phyloP scores from a whole-genome alignment of 2,888 invertebrate species.

The Meganola albula region DNA sequence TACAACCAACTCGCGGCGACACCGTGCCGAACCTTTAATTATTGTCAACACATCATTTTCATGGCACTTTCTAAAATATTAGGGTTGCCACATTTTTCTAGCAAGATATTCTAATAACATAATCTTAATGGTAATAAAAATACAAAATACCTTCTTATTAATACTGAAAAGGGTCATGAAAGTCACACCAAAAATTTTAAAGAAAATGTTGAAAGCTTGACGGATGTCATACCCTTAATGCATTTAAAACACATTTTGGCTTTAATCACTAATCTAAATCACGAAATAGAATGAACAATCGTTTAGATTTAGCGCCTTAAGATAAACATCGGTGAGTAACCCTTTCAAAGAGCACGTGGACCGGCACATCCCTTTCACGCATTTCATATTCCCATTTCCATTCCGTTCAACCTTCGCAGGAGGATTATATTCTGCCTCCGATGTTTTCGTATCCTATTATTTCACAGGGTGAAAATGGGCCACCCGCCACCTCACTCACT shows the following conservation, averaged over 20 bases:
- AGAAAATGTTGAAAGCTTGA: too few relatives aligned
- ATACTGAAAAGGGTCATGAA: too few relatives aligned
- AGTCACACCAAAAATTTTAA: too few relatives aligned
- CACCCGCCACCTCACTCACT: constrained; percentile 65
- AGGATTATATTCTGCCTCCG: constrained; percentile 76
- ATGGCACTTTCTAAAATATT: constrained; percentile 55
- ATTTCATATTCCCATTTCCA: constrained; percentile 75
- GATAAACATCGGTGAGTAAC: constrained; percentile 64
- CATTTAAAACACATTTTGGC: constrained; percentile 26
- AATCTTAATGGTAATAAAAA: too few relatives aligned
- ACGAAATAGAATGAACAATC: constrained; percentile 48
- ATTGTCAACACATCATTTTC: constrained; percentile 78
- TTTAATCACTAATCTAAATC: constrained; percentile 30
- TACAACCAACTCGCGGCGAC: constrained; percentile 56
- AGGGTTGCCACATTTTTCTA: constrained; percentile 61
- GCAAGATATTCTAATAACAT: too few relatives aligned
- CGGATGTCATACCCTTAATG: constrained; percentile 7
- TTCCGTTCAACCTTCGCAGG: constrained; percentile 72
- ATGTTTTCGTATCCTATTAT: constrained; percentile 78
- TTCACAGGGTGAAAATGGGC: constrained; percentile 76
- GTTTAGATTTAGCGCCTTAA: constrained; percentile 60
- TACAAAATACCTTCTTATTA: too few relatives aligned
- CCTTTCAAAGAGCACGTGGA: constrained; percentile 63
- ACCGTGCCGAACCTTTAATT: constrained; percentile 73
- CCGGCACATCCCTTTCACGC: constrained; percentile 63